These are phyloP conservation scores for Spheniscus mendiculus DNA, from an alignment of 2,113 vertebrate species.

Conservation along the genomic window DNA sequence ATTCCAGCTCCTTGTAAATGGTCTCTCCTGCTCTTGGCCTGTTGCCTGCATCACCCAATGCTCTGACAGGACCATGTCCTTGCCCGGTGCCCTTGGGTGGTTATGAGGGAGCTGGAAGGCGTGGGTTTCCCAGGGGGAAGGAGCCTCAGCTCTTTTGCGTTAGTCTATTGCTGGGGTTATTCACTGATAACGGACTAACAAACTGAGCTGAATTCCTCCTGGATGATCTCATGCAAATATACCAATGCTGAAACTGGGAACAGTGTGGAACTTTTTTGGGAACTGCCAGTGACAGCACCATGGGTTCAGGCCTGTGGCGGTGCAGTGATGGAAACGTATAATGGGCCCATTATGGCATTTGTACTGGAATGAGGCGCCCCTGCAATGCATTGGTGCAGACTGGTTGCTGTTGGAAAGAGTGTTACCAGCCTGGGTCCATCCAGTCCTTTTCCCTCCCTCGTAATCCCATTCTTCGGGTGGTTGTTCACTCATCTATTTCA, in stretches of 20 bases:
- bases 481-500: neutral
- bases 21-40: neutral
- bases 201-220: neutral
- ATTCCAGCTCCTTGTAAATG: neutral
- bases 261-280: neutral
- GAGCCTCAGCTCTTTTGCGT: neutral
- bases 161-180: neutral
- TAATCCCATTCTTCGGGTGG: neutral
- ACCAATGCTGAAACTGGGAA: neutral
- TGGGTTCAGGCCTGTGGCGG: neutral
- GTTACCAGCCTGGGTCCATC: neutral
- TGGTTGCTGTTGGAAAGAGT: neutral
- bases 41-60: rapidly evolving
- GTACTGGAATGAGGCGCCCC: neutral
- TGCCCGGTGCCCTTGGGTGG: neutral
- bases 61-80: neutral
- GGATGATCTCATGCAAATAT: neutral
- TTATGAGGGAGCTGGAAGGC: neutral
- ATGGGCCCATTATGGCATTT: neutral
- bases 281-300: neutral
- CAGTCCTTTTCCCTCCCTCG: neutral
- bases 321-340: neutral
- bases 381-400: rapidly evolving
- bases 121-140: neutral
- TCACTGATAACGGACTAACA: neutral